Evolutionary conservation across 35 echinoderm and acorn worm genomes (phyloP).

Genomic region (Chiridota heheva): DNA sequence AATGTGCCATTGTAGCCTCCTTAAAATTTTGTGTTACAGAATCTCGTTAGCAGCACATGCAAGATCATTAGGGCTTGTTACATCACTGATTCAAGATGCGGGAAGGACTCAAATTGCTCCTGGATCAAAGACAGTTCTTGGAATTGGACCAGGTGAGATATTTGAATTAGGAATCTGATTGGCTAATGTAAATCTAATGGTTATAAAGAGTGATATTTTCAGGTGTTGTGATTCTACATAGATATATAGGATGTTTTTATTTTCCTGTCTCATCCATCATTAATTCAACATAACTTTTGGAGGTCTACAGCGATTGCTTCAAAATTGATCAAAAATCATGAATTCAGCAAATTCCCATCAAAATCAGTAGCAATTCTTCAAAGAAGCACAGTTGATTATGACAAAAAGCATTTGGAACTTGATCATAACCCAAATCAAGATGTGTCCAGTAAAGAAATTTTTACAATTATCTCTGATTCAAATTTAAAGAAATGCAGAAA

Average conservation of each 20-base stretch:
- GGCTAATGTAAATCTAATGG: background rate
- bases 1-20: conserved; percentile 48
- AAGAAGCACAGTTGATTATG: too few species aligned
- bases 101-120: conserved; percentile 99
- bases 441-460: too few species aligned
- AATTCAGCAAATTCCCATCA: too few species aligned
- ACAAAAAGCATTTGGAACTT: too few species aligned
- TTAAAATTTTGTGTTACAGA: conserved; percentile 39
- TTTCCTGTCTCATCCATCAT: background rate
- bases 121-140: conserved; percentile 94
- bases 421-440: too few species aligned
- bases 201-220: background rate
- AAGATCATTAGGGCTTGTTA: conserved; percentile 54
- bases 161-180: background rate
- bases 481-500: too few species aligned
- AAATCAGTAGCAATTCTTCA: too few species aligned
- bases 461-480: too few species aligned
- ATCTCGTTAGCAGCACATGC: conserved; percentile 71
- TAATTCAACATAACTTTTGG: background rate
- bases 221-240: background rate
- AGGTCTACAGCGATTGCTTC: too few species aligned
- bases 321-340: too few species aligned
- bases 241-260: background rate
- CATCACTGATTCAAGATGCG: conserved; percentile 90
- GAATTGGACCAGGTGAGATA: conserved; percentile 86